Conservation (phyloP, 2,113 vertebrate genomes). For the Tapirus terrestris region DNA sequence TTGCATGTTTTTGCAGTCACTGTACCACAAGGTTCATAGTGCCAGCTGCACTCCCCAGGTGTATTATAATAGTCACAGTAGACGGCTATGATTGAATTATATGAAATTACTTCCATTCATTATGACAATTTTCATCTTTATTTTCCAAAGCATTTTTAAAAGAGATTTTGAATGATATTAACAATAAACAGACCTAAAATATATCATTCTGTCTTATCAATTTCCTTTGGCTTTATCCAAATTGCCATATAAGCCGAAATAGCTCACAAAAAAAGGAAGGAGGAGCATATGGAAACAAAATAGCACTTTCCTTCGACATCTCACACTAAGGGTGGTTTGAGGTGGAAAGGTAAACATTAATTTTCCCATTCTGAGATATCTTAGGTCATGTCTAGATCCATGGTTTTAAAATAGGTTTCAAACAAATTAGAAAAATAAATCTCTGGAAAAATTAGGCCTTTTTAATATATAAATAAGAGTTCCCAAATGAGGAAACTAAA, state of each 20-base stretch:
- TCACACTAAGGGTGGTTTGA: background rate
- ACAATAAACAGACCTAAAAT: background rate
- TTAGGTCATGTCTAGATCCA: background rate
- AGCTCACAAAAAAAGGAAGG: background rate
- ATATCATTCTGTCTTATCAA: background rate
- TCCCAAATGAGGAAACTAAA: background rate
- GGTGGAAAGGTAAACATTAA: background rate
- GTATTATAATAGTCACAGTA: slow-evolving; percentile 93
- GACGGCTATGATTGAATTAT: slow-evolving; percentile 84
- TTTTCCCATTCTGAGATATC: background rate
- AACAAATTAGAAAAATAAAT: slow-evolving; percentile 30
- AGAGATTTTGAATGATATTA: background rate
- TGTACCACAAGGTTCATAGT: slow-evolving; percentile 90
- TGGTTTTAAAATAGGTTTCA: background rate
- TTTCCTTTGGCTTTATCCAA: background rate
- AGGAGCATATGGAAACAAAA: background rate
- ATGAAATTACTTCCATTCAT: slow-evolving; percentile 15
- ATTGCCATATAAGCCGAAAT: background rate
- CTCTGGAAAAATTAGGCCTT: background rate
- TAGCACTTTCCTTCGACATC: background rate
- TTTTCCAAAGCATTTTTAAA: slow-evolving; percentile 11
- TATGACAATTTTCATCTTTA: background rate
- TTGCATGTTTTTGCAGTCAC: slow-evolving; percentile 86
- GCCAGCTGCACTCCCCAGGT: slow-evolving; percentile 88
- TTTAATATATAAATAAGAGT: background rate